phyloP scores from a whole-genome alignment of 92 coral and sea anemone genomes.

The Anthopleura xanthogrammica region DNA sequence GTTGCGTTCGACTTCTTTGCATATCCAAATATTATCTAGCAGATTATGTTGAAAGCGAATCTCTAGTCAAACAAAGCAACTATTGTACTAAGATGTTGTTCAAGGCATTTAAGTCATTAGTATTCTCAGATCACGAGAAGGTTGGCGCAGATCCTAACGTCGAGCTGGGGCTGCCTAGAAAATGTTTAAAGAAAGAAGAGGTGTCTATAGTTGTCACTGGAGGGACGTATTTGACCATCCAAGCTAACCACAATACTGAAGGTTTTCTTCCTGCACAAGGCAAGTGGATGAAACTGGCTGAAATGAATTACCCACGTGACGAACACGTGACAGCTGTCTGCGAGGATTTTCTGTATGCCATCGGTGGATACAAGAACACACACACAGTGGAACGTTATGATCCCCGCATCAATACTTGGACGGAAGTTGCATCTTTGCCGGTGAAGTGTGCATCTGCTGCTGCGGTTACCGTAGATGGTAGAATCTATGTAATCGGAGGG shows the following conservation, averaged over 20 bases:
- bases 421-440: constrained; percentile 39
- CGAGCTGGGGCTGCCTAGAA: constrained; percentile 25
- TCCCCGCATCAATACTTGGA: constrained; percentile 57
- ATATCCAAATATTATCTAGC: constrained; percentile 61
- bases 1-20: constrained; percentile 52
- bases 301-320: constrained; percentile 59
- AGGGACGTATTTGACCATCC: constrained; percentile 48
- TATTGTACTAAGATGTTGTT: constrained; percentile 44
- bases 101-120: constrained; percentile 48
- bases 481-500: constrained; percentile 73
- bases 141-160: background rate
- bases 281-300: constrained; percentile 52
- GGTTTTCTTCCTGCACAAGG: constrained; percentile 39
- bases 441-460: constrained; percentile 56
- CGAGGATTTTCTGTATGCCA: constrained; percentile 43
- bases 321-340: constrained; percentile 62
- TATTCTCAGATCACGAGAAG: constrained; percentile 20
- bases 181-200: constrained; percentile 39
- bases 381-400: constrained; percentile 59
- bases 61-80: constrained; percentile 45
- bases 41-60: constrained; percentile 43
- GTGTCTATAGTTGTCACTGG: constrained; percentile 47
- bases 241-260: constrained; percentile 27
- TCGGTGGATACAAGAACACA: constrained; percentile 60
- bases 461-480: constrained; percentile 59